phyloP scores from a whole-genome alignment of 2,797 vertebrate species.

The Eulemur mongoz region DNA sequence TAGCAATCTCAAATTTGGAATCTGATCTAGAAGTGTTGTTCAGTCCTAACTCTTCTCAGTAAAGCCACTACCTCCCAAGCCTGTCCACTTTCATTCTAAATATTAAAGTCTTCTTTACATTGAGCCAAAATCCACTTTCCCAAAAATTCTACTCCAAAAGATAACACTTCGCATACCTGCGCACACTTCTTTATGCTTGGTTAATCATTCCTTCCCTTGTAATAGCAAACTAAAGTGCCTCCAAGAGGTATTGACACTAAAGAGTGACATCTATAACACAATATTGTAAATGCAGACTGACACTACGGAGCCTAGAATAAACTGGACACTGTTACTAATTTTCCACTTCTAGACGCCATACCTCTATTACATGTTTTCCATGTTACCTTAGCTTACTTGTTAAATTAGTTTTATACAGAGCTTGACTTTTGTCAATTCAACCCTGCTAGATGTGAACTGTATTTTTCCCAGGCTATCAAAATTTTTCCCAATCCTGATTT shows the following conservation, averaged over 20 bases:
- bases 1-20: conserved; percentile 29
- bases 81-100: conserved; percentile 4
- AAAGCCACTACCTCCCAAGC: neutral
- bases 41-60: neutral
- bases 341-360: neutral
- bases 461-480: neutral
- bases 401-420: neutral
- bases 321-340: neutral
- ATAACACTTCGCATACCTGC: conserved; percentile 9
- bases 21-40: conserved; percentile 10
- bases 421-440: conserved; percentile 14
- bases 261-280: conserved; percentile 43
- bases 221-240: neutral
- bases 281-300: neutral
- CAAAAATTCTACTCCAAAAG: conserved; percentile 42
- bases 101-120: neutral
- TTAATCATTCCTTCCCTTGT: conserved; percentile 4
- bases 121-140: neutral
- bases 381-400: neutral
- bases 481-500: conserved; percentile 3
- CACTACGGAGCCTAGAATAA: neutral
- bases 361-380: neutral
- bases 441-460: neutral
- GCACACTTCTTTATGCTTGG: neutral
- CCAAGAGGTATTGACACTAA: neutral